Evolutionary conservation across 1,140 invertebrate genomes (phyloP), one percentile per base, ranked within the genome.

Genomic region (Pseudomyrmex cubaensis): DNA sequence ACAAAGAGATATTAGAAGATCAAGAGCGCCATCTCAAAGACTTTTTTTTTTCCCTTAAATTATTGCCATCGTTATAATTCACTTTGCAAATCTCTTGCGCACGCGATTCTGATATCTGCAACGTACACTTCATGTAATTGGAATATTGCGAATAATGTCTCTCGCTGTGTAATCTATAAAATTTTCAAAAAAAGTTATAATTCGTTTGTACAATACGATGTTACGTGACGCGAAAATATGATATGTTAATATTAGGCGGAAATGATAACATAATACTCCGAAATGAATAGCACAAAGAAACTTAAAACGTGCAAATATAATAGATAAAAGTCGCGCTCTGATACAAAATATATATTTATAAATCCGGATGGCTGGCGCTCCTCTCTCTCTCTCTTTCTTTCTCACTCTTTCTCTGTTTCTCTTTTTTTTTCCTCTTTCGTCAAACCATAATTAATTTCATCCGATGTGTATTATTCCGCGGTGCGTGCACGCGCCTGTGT

Each of bases 401-500:
- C 25, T 35, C 25, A 4, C 25, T 35, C 35, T 35, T 35, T 35
- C 5, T 35, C 35, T 35, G 35, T 35, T 35, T 35, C 35, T 35
- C 35, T 35, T 7, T 35, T 35, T 35, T 35, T 35, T 35, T 59
- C 57, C n/a, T 52, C 64, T 70, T 56, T 62, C 78, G 78, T 82
- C 70, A 74, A 82, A 70, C 54, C 76, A 78, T 78, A 78, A 78
- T 78, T 78, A 78, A 78, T 78, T 78, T 78, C 52, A 78, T 78
- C 76, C 63, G 64, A 78, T 78, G 76, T 78, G 66, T 66, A 80
- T 80, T 80, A 82, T 82, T 35, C 70, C 59, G 46, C 22, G 78
- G 25, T 48, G 69, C 80, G 80, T 59, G 80, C 62, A 57, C 83
- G 59, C 69, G 48, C 74, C 69, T 83, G 70, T 87, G 84, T 87